Evolutionary conservation across 2,888 invertebrate genomes (phyloP).

Genomic region (Pasiphila rectangulata): DNA sequence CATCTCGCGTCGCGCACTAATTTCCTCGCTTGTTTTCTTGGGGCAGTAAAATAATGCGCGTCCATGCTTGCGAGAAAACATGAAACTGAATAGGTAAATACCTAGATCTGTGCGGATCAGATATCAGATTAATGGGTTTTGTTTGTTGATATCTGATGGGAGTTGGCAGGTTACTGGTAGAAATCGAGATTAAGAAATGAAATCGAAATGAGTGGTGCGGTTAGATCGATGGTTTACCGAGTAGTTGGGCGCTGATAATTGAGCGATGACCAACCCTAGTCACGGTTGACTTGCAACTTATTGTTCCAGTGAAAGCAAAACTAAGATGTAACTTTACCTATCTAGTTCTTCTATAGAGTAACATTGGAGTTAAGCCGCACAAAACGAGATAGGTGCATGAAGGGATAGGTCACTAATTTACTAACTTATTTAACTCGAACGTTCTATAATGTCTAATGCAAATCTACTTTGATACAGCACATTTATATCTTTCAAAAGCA

Average conservation of each 20-base stretch:
- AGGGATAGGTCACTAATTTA: no score
- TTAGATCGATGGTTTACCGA: conserved; percentile 45
- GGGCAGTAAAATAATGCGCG: conserved; percentile 65
- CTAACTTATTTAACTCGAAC: background rate
- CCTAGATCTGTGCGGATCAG: conserved; percentile 10
- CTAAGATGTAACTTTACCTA: conserved; percentile 18
- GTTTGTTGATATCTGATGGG: conserved; percentile 7
- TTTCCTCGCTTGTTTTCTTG: conserved; percentile 68
- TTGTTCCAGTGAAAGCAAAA: conserved; percentile 50
- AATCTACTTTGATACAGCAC: conserved; percentile 19
- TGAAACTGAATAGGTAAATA: conserved; percentile 54
- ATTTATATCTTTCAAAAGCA: conserved; percentile 1
- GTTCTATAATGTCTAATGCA: no score
- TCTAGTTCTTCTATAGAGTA: background rate
- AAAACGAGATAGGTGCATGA: no score
- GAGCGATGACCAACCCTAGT: conserved; percentile 47
- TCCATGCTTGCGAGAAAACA: conserved; percentile 65
- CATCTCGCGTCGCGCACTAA: conserved; percentile 73
- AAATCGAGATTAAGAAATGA: conserved; percentile 35
- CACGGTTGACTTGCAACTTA: conserved; percentile 51
- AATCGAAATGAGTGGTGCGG: conserved; percentile 41
- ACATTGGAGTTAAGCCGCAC: background rate
- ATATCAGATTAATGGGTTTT: background rate
- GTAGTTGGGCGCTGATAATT: conserved; percentile 47
- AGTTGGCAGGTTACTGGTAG: conserved; percentile 19